phyloP scores from a whole-genome alignment of 2,888 invertebrate species.

The Caenorhabditis sinica region DNA sequence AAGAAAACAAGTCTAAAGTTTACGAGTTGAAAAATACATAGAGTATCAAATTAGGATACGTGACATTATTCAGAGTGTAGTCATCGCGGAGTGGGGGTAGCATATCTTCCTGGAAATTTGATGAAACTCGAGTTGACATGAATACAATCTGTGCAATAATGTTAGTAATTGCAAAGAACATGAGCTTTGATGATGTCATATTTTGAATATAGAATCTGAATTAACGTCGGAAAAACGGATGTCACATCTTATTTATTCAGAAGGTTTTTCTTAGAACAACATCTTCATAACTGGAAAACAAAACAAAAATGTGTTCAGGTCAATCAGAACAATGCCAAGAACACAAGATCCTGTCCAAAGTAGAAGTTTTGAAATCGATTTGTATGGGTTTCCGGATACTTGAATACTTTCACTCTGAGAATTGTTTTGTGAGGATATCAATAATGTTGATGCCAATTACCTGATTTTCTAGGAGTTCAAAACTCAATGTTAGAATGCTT shows the following conservation, averaged over 20 bases:
- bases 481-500: no score
- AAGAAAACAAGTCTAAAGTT: constrained; percentile 41
- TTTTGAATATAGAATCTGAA: constrained; percentile 6
- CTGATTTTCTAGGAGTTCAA: no score
- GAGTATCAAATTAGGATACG: constrained; percentile 60
- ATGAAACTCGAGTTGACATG: constrained; percentile 20
- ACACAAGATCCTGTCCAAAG: no score
- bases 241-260: background rate
- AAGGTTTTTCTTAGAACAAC: background rate
- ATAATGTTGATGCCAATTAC: no score
- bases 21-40: constrained; percentile 3
- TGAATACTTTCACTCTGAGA: no score
- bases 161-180: background rate
- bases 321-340: no score
- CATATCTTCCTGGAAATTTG: constrained; percentile 23
- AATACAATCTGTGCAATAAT: constrained; percentile 21
- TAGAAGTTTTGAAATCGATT: no score
- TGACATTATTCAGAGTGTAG: constrained; percentile 36
- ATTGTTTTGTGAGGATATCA: no score
- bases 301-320: no score
- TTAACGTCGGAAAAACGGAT: background rate
- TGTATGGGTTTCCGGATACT: no score
- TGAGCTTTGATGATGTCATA: constrained; percentile 18
- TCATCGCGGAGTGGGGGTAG: constrained; percentile 37
- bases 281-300: no score